These are phyloP conservation scores for Gastrophysa polygoni DNA, from an alignment of 2,888 invertebrate genomes.

Conservation along the genomic window DNA sequence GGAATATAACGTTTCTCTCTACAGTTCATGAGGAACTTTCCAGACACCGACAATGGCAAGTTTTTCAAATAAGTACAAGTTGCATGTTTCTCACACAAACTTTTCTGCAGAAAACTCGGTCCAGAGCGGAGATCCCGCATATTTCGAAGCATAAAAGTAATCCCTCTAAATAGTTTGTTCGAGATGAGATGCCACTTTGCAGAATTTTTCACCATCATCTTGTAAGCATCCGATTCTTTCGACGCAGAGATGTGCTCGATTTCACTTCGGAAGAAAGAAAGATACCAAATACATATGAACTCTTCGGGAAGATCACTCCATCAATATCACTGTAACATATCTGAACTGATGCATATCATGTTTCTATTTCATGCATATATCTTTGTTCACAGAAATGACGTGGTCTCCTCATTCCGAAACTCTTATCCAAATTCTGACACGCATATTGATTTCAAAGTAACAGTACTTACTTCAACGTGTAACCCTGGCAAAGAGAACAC, in stretches of 20 bases:
- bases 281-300: too few species aligned
- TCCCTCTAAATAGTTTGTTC: neutral
- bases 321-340: too few species aligned
- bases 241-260: neutral
- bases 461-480: conserved; percentile 70
- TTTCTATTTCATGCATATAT: too few species aligned
- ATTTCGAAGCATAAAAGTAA: neutral
- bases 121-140: neutral
- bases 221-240: neutral
- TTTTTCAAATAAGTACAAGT: neutral
- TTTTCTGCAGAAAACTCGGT: neutral
- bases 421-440: too few species aligned
- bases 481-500: conserved; percentile 72
- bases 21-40: neutral
- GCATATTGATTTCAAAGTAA: too few species aligned
- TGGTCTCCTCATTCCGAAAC: too few species aligned
- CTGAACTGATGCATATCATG: too few species aligned
- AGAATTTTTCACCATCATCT: neutral
- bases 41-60: neutral
- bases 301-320: too few species aligned
- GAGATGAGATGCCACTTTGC: neutral
- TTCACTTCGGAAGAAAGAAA: neutral
- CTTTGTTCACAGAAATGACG: too few species aligned
- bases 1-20: too few species aligned
- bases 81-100: too few species aligned